phyloP scores from a whole-genome alignment of 1,140 invertebrate genomes.

The Nomia melanderi region DNA sequence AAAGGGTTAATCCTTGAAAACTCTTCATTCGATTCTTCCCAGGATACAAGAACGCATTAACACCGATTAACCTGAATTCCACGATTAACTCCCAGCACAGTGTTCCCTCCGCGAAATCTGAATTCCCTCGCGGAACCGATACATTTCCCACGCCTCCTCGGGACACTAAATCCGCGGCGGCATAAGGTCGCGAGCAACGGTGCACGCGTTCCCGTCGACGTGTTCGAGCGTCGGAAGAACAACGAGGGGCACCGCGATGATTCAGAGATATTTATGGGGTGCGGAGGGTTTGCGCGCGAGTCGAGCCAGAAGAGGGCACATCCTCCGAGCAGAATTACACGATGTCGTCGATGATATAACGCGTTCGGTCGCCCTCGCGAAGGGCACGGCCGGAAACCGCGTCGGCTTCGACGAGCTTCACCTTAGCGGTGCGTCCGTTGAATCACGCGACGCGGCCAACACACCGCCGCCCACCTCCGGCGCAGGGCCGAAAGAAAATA shows the following conservation, averaged over 20 bases:
- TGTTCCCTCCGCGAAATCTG: too few species aligned
- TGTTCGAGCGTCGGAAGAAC: slow-evolving; percentile 40
- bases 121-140: not conserved
- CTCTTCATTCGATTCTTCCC: too few species aligned
- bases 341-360: slow-evolving; percentile 71
- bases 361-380: slow-evolving; percentile 14
- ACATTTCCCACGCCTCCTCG: slow-evolving; percentile 9
- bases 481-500: too few species aligned
- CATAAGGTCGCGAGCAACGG: slow-evolving; percentile 30
- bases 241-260: slow-evolving; percentile 66
- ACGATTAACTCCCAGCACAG: too few species aligned
- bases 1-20: too few species aligned
- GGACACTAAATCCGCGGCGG: not conserved
- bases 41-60: too few species aligned
- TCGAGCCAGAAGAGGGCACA: slow-evolving; percentile 49
- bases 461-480: too few species aligned
- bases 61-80: too few species aligned
- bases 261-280: slow-evolving; percentile 77
- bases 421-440: not conserved
- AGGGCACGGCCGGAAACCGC: not conserved
- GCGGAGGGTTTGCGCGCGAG: slow-evolving; percentile 60
- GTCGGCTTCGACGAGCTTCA: not conserved
- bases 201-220: slow-evolving; percentile 48
- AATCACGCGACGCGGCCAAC: not conserved
- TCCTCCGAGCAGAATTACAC: slow-evolving; percentile 73